These are phyloP conservation scores for Habrosyne pyritoides DNA, from an alignment of 2,888 invertebrate genomes.

Conservation along the genomic window DNA sequence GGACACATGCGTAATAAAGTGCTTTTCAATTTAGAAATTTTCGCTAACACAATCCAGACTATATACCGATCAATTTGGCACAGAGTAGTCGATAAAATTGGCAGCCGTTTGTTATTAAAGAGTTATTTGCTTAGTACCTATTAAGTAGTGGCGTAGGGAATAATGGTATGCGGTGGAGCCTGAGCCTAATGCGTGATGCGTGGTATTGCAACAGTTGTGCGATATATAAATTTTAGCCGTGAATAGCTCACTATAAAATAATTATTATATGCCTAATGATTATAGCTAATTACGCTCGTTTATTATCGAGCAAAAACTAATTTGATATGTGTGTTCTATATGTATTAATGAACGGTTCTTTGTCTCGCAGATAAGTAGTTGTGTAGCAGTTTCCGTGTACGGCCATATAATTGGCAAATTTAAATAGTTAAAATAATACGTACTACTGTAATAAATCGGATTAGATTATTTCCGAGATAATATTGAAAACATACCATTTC, in stretches of 20 bases:
- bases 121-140: not conserved
- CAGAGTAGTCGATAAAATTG: not conserved
- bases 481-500: constrained; percentile 74
- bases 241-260: not conserved
- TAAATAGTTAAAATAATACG: no score
- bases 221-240: not conserved
- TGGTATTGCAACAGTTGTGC: not conserved
- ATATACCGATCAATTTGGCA: not conserved
- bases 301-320: not conserved
- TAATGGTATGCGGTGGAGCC: not conserved
- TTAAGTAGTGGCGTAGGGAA: not conserved
- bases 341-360: no score
- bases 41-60: not conserved
- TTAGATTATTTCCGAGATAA: no score
- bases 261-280: not conserved
- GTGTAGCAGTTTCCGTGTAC: no score
- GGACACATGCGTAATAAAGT: no score
- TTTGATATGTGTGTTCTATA: no score
- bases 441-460: no score
- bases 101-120: not conserved
- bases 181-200: not conserved
- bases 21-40: not conserved
- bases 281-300: not conserved
- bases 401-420: no score
- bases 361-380: no score